Conservation (phyloP, 2,113 vertebrate genomes). For the Haemorhous mexicanus region DNA sequence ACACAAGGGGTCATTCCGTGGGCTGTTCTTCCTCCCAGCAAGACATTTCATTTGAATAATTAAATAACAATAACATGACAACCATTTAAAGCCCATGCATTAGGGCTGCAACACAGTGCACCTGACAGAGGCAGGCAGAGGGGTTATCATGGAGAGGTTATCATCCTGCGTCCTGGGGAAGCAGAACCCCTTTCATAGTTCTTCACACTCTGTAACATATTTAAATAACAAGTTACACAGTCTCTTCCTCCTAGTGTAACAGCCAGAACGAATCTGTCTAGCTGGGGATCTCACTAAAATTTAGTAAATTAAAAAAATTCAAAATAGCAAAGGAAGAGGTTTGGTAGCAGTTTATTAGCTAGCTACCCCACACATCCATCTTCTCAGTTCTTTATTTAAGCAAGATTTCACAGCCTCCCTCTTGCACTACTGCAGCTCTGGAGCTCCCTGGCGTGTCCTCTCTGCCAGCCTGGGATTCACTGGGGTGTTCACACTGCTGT, state of each 20-base stretch:
- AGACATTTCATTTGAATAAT: conserved; percentile 71
- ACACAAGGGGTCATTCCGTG: conserved; percentile 32
- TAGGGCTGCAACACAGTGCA: not conserved
- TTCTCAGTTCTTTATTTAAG: not conserved
- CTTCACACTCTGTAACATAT: not conserved
- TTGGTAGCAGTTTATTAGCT: fast-evolving
- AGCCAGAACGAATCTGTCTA: not conserved
- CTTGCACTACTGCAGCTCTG: not conserved
- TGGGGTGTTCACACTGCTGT: fast-evolving
- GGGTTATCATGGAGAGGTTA: not conserved
- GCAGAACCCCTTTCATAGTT: not conserved
- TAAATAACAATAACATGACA: conserved; percentile 71
- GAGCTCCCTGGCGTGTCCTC: fast-evolving
- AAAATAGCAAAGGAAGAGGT: not conserved
- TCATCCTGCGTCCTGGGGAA: fast-evolving
- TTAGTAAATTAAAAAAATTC: not conserved
- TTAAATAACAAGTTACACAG: not conserved
- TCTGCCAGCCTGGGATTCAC: fast-evolving
- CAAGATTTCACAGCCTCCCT: not conserved
- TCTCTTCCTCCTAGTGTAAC: not conserved
- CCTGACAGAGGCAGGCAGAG: not conserved
- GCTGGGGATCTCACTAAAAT: not conserved
- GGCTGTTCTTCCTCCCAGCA: conserved; percentile 65
- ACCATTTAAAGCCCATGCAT: conserved; percentile 58
- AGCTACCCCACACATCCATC: no score